These are phyloP conservation scores for Pomacea maculata DNA, from an alignment of 1,140 invertebrate genomes.

Conservation along the genomic window DNA sequence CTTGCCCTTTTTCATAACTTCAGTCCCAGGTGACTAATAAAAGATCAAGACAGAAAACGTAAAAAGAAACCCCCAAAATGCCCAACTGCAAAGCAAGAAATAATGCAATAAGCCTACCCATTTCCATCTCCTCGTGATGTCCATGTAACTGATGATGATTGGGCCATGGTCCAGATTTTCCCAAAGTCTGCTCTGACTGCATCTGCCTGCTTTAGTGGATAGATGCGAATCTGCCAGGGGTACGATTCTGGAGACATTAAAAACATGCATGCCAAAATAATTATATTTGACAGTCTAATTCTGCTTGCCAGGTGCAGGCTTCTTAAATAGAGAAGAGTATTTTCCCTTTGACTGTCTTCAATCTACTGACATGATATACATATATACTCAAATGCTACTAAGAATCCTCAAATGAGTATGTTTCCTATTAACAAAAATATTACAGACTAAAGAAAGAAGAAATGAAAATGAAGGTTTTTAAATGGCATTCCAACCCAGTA, in stretches of 20 bases:
- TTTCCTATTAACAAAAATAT: not conserved
- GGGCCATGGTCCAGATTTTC: constrained; percentile 14
- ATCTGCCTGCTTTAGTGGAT: constrained; percentile 6
- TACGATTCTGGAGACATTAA: not conserved
- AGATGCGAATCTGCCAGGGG: constrained; percentile 16
- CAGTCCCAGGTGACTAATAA: not conserved
- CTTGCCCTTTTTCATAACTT: not conserved
- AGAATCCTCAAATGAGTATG: not conserved
- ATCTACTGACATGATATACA: no score
- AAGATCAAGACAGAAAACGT: not conserved
- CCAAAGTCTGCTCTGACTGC: constrained; percentile 7
- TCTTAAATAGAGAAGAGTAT: no score
- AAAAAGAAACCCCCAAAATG: not conserved
- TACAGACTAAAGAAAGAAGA: not conserved
- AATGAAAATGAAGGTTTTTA: not conserved
- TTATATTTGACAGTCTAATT: not conserved
- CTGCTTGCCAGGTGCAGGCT: not conserved
- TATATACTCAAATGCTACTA: no score
- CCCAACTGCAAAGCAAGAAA: not conserved
- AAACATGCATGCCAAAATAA: not conserved
- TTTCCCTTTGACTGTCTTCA: no score
- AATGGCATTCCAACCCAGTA: not conserved
- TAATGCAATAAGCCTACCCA: not conserved
- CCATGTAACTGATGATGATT: constrained; percentile 12
- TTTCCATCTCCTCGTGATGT: not conserved